These are phyloP conservation scores for Chaenodraco wilsoni DNA, from an alignment of 2,797 vertebrate genomes.

Conservation along the genomic window DNA sequence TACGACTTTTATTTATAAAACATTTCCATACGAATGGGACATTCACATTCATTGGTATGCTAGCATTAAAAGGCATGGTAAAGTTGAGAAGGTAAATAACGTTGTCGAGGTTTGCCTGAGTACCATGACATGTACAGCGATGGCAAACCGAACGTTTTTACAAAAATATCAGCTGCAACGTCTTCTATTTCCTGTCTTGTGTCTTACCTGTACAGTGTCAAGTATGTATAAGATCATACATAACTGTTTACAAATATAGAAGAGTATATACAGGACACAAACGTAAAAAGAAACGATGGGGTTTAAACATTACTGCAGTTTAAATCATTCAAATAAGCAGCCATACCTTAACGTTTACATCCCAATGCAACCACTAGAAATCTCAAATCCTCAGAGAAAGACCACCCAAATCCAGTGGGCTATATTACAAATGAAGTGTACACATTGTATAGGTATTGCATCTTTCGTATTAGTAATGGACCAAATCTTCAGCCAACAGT, in stretches of 20 bases:
- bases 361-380: slow-evolving; percentile 49
- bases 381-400: slow-evolving; percentile 52
- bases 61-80: slow-evolving; percentile 78
- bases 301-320: slow-evolving; percentile 52
- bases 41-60: slow-evolving; percentile 85
- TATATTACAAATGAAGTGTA: slow-evolving; percentile 48
- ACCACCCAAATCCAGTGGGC: slow-evolving; percentile 51
- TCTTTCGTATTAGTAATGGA: slow-evolving; percentile 35
- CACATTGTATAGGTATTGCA: slow-evolving; percentile 42
- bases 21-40: slow-evolving; percentile 73
- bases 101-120: slow-evolving; percentile 44
- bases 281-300: slow-evolving; percentile 45
- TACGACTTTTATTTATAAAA: slow-evolving; percentile 81
- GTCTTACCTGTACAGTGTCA: slow-evolving; percentile 75
- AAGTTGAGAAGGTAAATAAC: slow-evolving; percentile 38
- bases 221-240: slow-evolving; percentile 66
- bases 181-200: slow-evolving; percentile 71
- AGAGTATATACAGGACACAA: slow-evolving; percentile 68
- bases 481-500: slow-evolving; percentile 45
- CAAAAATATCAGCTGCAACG: slow-evolving; percentile 71
- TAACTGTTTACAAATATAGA: slow-evolving; percentile 68
- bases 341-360: slow-evolving; percentile 39
- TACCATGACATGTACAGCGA: slow-evolving; percentile 51
- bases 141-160: slow-evolving; percentile 58
- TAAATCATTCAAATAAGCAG: slow-evolving; percentile 55